Evolutionary conservation across 2,888 invertebrate species (phyloP).

Genomic region (Rhagium mordax): DNA sequence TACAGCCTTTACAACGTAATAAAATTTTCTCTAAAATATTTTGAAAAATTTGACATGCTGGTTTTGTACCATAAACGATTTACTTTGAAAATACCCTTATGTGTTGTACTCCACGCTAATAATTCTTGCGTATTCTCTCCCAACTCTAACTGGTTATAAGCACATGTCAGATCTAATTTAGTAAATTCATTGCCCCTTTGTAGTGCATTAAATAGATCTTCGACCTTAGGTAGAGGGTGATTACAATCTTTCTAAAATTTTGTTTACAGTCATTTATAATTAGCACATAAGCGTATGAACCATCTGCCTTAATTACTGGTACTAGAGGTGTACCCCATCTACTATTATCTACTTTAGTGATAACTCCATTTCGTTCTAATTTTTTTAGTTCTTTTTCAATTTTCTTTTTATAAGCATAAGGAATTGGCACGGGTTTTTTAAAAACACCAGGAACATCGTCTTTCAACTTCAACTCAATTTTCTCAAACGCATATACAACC

Average conservation of each 20-base stretch:
- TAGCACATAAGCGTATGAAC: slow-evolving; percentile 38
- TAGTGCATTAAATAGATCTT: slow-evolving; percentile 26
- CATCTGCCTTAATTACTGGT: slow-evolving; percentile 1
- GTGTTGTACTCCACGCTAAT: slow-evolving; percentile 35
- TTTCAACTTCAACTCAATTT: too few species aligned
- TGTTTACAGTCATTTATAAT: slow-evolving; percentile 55
- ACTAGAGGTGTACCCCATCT: slow-evolving; percentile 14
- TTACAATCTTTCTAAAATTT: slow-evolving; percentile 13
- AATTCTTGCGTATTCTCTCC: slow-evolving; percentile 22
- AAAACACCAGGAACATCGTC: slow-evolving; percentile 6
- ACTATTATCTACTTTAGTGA: slow-evolving; percentile 9
- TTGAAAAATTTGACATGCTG: slow-evolving; percentile 33
- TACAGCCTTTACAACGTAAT: slow-evolving; percentile 2
- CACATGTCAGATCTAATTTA: slow-evolving; percentile 30
- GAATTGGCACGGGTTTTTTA: not conserved
- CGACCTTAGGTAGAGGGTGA: slow-evolving; percentile 13
- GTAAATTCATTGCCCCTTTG: slow-evolving; percentile 30
- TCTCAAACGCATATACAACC: too few species aligned
- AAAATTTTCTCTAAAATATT: slow-evolving; percentile 17
- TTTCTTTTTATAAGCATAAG: not conserved
- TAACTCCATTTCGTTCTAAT: not conserved
- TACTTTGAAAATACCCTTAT: slow-evolving; percentile 31
- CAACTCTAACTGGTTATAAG: slow-evolving; percentile 30
- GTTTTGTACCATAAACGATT: slow-evolving; percentile 33
- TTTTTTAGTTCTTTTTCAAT: slow-evolving; percentile 4